These are phyloP conservation scores for Tridacna gigas DNA, from an alignment of 2,888 invertebrate species.

Conservation along the genomic window DNA sequence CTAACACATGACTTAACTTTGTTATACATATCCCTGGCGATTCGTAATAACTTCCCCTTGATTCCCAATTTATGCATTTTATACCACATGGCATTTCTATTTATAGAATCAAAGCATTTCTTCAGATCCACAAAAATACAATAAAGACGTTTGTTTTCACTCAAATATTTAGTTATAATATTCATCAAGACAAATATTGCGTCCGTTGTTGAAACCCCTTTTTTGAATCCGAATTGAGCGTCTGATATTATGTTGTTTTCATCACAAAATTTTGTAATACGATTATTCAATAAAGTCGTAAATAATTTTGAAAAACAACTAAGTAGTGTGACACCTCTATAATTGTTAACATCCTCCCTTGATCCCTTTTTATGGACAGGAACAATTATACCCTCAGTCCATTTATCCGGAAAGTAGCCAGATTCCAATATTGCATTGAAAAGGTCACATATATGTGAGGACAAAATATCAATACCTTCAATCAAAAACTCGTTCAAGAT, in stretches of 20 bases:
- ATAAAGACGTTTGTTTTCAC: background rate
- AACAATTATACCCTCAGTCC: slow-evolving; percentile 32
- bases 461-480: slow-evolving; percentile 24
- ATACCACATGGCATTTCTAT: background rate
- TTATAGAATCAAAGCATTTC: background rate
- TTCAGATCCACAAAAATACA: background rate
- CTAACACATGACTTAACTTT: background rate
- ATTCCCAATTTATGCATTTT: background rate
- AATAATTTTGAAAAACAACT: slow-evolving; percentile 35
- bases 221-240: slow-evolving; percentile 19
- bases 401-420: slow-evolving; percentile 33
- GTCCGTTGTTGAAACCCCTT: slow-evolving; percentile 29
- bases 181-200: slow-evolving; percentile 1
- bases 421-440: slow-evolving; percentile 26
- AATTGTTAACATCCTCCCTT: slow-evolving; percentile 27
- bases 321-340: slow-evolving; percentile 19
- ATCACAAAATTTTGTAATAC: slow-evolving; percentile 15
- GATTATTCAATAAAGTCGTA: slow-evolving; percentile 31
- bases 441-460: slow-evolving; percentile 31
- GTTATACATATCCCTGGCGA: background rate
- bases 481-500: slow-evolving; percentile 34
- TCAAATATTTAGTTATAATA: background rate
- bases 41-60: background rate
- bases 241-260: slow-evolving; percentile 10
- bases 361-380: slow-evolving; percentile 29